phyloP scores from a whole-genome alignment of 2,113 vertebrate genomes.

The Pelecanus crispus region DNA sequence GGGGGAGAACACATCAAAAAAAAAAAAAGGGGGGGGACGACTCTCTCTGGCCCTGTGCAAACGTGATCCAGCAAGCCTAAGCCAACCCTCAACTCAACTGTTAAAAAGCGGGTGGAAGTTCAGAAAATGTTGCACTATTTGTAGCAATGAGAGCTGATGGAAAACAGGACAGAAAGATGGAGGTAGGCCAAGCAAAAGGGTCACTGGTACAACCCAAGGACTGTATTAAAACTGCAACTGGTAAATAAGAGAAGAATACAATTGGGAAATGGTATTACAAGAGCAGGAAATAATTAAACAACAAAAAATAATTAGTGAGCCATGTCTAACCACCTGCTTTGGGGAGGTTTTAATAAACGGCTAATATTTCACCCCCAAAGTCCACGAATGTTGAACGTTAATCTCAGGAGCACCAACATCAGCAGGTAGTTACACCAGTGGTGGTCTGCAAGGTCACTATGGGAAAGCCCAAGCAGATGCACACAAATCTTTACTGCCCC shows the following conservation, averaged over 20 bases:
- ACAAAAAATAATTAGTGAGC: background rate
- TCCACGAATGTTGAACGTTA: background rate
- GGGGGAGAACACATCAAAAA: too few relatives aligned
- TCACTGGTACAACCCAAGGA: background rate
- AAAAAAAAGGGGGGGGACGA: background rate
- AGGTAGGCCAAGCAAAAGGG: constrained; percentile 8
- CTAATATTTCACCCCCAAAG: background rate
- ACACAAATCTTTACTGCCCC: background rate
- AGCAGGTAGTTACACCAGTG: background rate
- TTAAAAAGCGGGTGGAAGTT: background rate
- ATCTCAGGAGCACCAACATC: background rate
- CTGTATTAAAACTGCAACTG: constrained; percentile 22
- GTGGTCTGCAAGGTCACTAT: rapidly evolving
- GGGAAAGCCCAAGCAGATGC: background rate
- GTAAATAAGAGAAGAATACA: background rate
- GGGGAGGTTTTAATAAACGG: background rate
- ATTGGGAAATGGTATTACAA: background rate
- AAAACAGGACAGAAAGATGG: constrained; percentile 35
- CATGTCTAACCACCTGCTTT: background rate
- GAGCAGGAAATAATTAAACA: constrained; percentile 14
- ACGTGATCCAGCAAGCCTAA: background rate
- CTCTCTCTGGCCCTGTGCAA: background rate
- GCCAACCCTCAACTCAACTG: background rate
- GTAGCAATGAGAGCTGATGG: constrained; percentile 5
- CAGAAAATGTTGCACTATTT: background rate